Evolutionary conservation across 2,888 invertebrate genomes (phyloP), one percentile per base, ranked within the genome.

Genomic region (Parascotia fuliginaria): DNA sequence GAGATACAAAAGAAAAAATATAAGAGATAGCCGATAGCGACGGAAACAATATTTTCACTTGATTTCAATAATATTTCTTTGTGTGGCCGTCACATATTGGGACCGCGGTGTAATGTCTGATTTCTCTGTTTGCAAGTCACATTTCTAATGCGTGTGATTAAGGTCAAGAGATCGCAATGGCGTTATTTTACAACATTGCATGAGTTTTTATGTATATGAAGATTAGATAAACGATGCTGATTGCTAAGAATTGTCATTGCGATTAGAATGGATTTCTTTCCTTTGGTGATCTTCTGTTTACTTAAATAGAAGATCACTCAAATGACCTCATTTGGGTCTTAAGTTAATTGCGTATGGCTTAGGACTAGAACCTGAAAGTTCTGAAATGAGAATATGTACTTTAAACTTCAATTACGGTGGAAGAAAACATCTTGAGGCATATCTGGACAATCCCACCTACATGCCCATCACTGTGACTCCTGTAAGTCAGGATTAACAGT

Each of bases 71-170:
- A 59, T 61, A 69, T 65, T 70, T 72, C 70, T 70, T 70, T 64
- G 66, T 50, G 47, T 56, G 61, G 54, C 50, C 57, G 49, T 53
- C 48, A 62, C 44, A 68, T 66, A 65, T 70, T 61, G 61, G 64
- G 70, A 63, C 43, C 65, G 49, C 56, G 49, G 56, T 63, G 60
- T 68, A 69, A 63, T 70, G 59, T 64, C 54, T 58, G 74, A 67
- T 81, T 81, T 79, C 77, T 80, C 71, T 73, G 68, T 74, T 73
- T 78, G 63, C 69, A 60, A 71, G 75, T 62, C 65, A 70, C 78
- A 77, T 80, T 81, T 79, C 81, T 77, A 79, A 73, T 75, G 76
- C 72, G 70, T 77, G 79, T 79, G 76, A 82, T 82, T 80, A 83
- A 71, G 82, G 83, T 80, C 75, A 81, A 60, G 63, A 68, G 71